Evolutionary conservation across 2,797 vertebrate genomes (phyloP).

Genomic region (Karalla daura): DNA sequence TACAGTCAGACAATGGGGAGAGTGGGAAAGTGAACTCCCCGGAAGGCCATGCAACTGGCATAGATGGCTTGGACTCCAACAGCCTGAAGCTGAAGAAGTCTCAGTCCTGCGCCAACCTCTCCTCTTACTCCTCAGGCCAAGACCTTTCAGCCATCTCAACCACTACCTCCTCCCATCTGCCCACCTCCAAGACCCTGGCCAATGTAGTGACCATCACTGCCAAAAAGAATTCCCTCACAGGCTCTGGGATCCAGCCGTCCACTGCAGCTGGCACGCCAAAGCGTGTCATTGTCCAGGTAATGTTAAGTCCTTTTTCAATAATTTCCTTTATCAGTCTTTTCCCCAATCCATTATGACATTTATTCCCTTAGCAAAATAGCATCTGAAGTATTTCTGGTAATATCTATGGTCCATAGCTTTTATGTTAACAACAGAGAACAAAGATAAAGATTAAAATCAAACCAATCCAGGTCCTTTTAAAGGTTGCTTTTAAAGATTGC

Average conservation of each 20-base stretch:
- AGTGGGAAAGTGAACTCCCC: constrained; percentile 86
- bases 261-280: constrained; percentile 88
- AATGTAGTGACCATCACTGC: constrained; percentile 77
- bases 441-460: no score
- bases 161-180: constrained; percentile 83
- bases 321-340: not conserved
- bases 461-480: no score
- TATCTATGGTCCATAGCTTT: no score
- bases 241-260: constrained; percentile 74
- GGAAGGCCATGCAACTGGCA: constrained; percentile 49
- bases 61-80: constrained; percentile 78
- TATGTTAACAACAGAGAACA: no score
- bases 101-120: constrained; percentile 93
- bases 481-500: no score
- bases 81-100: constrained; percentile 95
- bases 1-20: constrained; percentile 84
- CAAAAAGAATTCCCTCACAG: constrained; percentile 82
- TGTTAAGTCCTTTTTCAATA: not conserved
- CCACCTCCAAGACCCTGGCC: constrained; percentile 85
- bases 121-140: constrained; percentile 84
- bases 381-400: no score
- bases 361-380: no score
- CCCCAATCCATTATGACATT: no score
- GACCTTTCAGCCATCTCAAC: constrained; percentile 76
- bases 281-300: constrained; percentile 92